A percentile compares a stretch with the other conserved stretches of the same genome.
These are phyloP conservation scores for Gadus chalcogrammus DNA, from an alignment of 2,113 vertebrate species.

Conservation along the genomic window DNA sequence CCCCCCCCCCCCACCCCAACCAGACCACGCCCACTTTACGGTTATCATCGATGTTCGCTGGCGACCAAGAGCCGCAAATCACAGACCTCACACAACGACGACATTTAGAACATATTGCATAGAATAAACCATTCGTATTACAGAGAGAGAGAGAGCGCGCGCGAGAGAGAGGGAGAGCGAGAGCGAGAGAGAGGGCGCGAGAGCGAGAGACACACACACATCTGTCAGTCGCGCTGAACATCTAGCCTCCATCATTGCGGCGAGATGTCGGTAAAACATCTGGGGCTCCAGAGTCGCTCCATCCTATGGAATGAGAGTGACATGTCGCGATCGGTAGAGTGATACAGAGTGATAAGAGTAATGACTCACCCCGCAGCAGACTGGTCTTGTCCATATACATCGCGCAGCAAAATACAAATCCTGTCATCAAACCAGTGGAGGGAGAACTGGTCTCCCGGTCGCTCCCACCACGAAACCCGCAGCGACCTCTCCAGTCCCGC, in stretches of 20 bases:
- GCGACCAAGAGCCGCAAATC: too few relatives aligned
- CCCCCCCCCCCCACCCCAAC: not conserved
- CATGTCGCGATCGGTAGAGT: not conserved
- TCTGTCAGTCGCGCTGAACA: not conserved
- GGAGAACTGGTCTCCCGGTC: slow-evolving; percentile 67
- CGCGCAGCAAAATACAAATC: slow-evolving; percentile 79
- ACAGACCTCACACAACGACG: not conserved
- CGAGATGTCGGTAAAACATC: slow-evolving; percentile 55
- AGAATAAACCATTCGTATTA: too few relatives aligned
- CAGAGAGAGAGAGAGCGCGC: too few relatives aligned
- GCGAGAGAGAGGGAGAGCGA: too few relatives aligned
- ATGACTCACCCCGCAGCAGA: slow-evolving; percentile 71
- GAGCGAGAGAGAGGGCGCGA: too few relatives aligned
- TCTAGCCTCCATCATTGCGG: slow-evolving; percentile 62
- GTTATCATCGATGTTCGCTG: not conserved
- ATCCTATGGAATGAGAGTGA: too few relatives aligned
- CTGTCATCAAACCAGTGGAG: slow-evolving; percentile 74
- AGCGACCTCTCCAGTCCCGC: not conserved
- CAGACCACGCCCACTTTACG: not conserved
- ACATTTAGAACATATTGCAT: too few relatives aligned
- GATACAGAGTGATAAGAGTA: not conserved
- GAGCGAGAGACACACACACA: not conserved
- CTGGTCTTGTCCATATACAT: slow-evolving; percentile 82
- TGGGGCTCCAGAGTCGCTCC: not conserved
- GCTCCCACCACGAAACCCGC: slow-evolving; percentile 26